These are phyloP conservation scores for Pollenia griseotomentosa DNA, from an alignment of 2,888 invertebrate genomes.

Conservation along the genomic window DNA sequence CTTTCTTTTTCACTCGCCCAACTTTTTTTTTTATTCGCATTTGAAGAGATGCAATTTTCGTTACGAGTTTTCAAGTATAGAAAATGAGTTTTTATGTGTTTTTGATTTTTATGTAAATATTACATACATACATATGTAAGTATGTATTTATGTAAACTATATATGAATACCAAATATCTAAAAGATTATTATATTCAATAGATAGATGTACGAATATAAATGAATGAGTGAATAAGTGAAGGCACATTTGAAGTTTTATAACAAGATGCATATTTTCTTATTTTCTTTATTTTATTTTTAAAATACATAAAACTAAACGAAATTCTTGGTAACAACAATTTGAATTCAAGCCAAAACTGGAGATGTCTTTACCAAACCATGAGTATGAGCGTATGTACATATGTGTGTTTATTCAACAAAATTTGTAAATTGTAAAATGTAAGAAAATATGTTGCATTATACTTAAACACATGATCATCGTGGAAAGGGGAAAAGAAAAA, in stretches of 20 bases:
- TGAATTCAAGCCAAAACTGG: constrained; percentile 67
- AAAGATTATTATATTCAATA: constrained; percentile 44
- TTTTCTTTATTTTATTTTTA: constrained; percentile 11
- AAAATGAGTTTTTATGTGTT: constrained; percentile 56
- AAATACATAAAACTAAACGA: constrained; percentile 22
- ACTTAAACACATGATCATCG: constrained; percentile 10
- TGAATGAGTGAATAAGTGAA: constrained; percentile 23
- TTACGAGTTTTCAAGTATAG: constrained; percentile 51
- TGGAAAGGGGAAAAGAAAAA: neutral
- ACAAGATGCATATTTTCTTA: constrained; percentile 54
- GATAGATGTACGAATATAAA: constrained; percentile 20
- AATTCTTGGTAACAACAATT: constrained; percentile 60
- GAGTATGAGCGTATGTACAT: neutral
- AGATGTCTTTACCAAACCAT: constrained; percentile 32
- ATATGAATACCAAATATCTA: constrained; percentile 6
- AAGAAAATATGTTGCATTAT: neutral
- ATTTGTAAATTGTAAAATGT: constrained; percentile 26
- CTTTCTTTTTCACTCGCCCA: constrained; percentile 9
- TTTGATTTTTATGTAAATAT: constrained; percentile 41
- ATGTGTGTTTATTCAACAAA: constrained; percentile 31
- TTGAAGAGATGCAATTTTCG: constrained; percentile 53
- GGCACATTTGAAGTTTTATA: constrained; percentile 44
- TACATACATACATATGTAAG: neutral
- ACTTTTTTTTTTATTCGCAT: constrained; percentile 33
- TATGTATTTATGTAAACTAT: neutral